phyloP scores from a whole-genome alignment of 2,888 invertebrate genomes.

The Cephus sareptanus region DNA sequence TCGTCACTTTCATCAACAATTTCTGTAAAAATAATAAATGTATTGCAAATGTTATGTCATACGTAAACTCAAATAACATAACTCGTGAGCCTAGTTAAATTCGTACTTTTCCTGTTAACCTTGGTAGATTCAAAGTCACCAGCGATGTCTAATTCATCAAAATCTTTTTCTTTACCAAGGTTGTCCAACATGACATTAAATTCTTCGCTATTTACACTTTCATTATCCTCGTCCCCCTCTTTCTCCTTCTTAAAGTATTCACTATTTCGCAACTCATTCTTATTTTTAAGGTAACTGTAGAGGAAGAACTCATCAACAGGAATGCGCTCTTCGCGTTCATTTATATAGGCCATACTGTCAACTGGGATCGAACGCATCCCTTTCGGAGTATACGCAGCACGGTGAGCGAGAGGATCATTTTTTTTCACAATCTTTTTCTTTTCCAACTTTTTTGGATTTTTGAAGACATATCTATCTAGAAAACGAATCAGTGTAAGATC shows the following conservation, averaged over 20 bases:
- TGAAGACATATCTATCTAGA: constrained; percentile 94
- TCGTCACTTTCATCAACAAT: constrained; percentile 35
- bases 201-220: constrained; percentile 66
- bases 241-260: constrained; percentile 14
- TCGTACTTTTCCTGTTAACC: constrained; percentile 52
- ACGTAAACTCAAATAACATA: neutral
- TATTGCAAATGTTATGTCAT: neutral
- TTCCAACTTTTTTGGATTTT: constrained; percentile 84
- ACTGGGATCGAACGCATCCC: constrained; percentile 80
- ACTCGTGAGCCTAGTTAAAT: neutral
- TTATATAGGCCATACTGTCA: constrained; percentile 77
- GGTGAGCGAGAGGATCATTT: constrained; percentile 74
- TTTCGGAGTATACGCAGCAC: constrained; percentile 77
- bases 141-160: constrained; percentile 72
- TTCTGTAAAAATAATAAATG: constrained; percentile 21
- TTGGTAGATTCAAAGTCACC: constrained; percentile 59
- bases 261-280: constrained; percentile 30
- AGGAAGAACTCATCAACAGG: constrained; percentile 93
- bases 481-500: constrained; percentile 93
- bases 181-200: constrained; percentile 68
- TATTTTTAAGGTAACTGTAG: constrained; percentile 71
- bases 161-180: constrained; percentile 51
- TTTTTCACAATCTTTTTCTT: constrained; percentile 68
- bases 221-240: constrained; percentile 63
- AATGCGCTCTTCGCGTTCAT: constrained; percentile 76